phyloP scores from a whole-genome alignment of 2,113 vertebrate species.

The Lepus timidus region DNA sequence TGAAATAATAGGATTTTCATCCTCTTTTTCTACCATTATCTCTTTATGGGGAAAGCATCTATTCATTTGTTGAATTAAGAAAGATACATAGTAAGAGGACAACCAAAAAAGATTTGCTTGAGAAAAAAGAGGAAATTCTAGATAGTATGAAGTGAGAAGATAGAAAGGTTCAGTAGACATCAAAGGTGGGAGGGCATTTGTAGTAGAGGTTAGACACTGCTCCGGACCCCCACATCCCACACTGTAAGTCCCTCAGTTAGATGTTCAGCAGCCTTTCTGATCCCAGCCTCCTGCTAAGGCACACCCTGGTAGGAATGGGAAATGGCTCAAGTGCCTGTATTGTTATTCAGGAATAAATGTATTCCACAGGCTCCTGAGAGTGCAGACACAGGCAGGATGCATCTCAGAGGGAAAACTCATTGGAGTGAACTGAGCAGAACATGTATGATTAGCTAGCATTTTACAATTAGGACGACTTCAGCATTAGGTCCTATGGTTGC shows the following conservation, averaged over 20 bases:
- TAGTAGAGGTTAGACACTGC: no score
- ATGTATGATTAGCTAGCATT: background rate
- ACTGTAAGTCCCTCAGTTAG: no score
- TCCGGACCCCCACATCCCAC: no score
- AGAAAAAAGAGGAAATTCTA: background rate
- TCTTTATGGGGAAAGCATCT: background rate
- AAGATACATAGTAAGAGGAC: background rate
- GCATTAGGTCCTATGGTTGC: background rate
- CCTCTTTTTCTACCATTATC: background rate
- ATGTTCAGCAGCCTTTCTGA: no score
- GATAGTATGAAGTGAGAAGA: background rate
- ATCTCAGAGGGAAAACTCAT: background rate
- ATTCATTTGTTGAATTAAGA: background rate
- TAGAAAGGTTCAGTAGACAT: no score
- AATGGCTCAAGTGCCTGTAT: background rate
- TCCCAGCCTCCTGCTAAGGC: no score
- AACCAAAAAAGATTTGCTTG: background rate
- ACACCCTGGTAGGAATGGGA: background rate
- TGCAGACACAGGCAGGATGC: background rate
- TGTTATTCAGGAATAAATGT: background rate
- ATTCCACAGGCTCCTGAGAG: background rate
- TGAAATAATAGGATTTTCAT: background rate
- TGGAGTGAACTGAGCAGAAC: background rate
- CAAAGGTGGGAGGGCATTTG: no score
- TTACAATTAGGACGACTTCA: background rate